Evolutionary conservation across 2,113 vertebrate genomes (phyloP).

Genomic region (Cairina moschata): DNA sequence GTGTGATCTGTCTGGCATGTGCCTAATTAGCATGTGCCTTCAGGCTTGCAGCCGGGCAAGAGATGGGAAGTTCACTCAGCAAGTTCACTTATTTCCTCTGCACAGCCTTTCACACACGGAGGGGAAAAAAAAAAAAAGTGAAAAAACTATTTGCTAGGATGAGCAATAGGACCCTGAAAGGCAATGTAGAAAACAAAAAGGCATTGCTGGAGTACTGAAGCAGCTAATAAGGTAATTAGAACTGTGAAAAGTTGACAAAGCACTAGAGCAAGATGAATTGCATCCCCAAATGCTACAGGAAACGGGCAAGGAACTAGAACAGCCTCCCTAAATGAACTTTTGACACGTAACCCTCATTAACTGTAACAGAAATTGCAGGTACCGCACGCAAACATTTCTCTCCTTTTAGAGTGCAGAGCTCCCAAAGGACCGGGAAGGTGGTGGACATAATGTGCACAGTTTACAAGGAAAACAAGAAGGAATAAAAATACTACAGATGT

Average conservation of each 20-base stretch:
- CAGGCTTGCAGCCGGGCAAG: not conserved
- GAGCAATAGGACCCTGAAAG: not conserved
- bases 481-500: not conserved
- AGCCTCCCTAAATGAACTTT: not conserved
- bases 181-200: not conserved
- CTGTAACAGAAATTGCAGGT: not conserved
- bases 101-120: not conserved
- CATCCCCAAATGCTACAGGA: not conserved
- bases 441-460: fast-evolving
- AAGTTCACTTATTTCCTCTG: not conserved
- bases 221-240: slow-evolving; percentile 52
- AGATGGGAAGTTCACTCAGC: not conserved
- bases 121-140: not conserved
- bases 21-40: slow-evolving; percentile 41
- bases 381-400: not conserved
- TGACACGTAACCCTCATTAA: not conserved
- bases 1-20: slow-evolving; percentile 13
- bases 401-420: not conserved
- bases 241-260: slow-evolving; percentile 33
- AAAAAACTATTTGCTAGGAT: not conserved
- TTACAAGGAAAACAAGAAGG: not conserved
- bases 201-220: slow-evolving; percentile 21
- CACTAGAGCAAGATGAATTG: not conserved
- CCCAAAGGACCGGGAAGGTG: not conserved
- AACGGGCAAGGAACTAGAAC: not conserved